phyloP scores from a whole-genome alignment of 2,113 vertebrate species.

The Platichthys flesus region DNA sequence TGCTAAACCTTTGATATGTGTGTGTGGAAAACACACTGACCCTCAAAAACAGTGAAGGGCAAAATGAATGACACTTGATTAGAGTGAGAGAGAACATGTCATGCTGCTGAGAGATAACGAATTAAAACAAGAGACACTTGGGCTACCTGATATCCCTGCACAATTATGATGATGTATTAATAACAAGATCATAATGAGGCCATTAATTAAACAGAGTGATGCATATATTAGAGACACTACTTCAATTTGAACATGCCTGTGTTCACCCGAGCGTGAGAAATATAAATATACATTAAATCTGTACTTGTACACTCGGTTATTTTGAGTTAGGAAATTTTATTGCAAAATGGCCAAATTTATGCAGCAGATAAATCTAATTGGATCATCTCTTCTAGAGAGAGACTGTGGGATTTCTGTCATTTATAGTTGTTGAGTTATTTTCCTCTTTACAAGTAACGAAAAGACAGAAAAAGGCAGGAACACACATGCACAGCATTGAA shows the following conservation, averaged over 20 bases:
- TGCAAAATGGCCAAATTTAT: slow-evolving; percentile 51
- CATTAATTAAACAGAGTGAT: slow-evolving; percentile 41
- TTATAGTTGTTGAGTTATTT: slow-evolving; percentile 5
- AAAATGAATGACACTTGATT: not conserved
- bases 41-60: not conserved
- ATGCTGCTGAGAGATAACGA: not conserved
- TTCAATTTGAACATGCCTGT: slow-evolving; percentile 28
- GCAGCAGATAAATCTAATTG: slow-evolving; percentile 40
- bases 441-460: slow-evolving; percentile 8
- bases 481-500: too few relatives aligned
- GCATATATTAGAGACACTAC: slow-evolving; percentile 26
- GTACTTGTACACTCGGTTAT: slow-evolving; percentile 8
- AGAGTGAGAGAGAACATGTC: not conserved
- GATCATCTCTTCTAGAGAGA: slow-evolving; percentile 28
- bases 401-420: slow-evolving; percentile 1
- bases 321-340: slow-evolving; percentile 18
- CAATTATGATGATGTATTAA: slow-evolving; percentile 20
- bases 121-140: slow-evolving; percentile 21
- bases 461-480: too few relatives aligned
- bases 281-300: slow-evolving; percentile 20
- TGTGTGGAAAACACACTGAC: not conserved
- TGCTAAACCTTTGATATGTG: not conserved
- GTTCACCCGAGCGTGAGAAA: slow-evolving; percentile 9
- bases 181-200: slow-evolving; percentile 46
- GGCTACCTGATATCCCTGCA: slow-evolving; percentile 13